Conservation (phyloP, 1,140 invertebrate genomes). For the Drosophila pseudoobscura region DNA sequence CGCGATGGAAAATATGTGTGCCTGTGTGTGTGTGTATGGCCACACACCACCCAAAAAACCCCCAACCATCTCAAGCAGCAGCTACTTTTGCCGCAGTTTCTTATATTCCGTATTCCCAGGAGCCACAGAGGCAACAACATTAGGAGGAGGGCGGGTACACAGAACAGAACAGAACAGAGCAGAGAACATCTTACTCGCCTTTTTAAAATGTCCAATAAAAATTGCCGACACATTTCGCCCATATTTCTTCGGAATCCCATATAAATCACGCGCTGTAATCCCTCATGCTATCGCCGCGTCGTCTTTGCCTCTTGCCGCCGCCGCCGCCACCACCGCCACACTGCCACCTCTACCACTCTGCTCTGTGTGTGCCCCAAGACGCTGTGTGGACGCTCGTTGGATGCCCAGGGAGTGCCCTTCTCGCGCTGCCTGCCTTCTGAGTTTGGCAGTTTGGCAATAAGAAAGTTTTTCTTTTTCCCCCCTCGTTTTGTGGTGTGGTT, state of each 20-base stretch:
- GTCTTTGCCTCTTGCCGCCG: slow-evolving; percentile 61
- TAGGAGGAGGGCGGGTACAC: slow-evolving; percentile 27
- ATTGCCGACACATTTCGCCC: slow-evolving; percentile 84
- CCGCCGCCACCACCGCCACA: background rate
- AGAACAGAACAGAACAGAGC: background rate
- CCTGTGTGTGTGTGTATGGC: slow-evolving; percentile 47
- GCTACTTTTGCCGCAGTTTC: slow-evolving; percentile 72
- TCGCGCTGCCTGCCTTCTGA: slow-evolving; percentile 47
- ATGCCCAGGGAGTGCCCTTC: slow-evolving; percentile 24
- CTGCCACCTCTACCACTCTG: slow-evolving; percentile 39
- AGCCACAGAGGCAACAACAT: slow-evolving; percentile 52
- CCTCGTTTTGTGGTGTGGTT: slow-evolving; percentile 44
- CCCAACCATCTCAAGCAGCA: background rate
- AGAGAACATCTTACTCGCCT: slow-evolving; percentile 80
- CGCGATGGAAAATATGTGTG: slow-evolving; percentile 63
- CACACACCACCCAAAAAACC: slow-evolving; percentile 8
- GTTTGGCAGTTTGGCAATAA: slow-evolving; percentile 80
- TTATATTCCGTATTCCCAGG: slow-evolving; percentile 76
- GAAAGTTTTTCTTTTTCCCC: slow-evolving; percentile 74
- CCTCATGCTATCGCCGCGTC: slow-evolving; percentile 83
- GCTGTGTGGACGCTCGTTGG: slow-evolving; percentile 4
- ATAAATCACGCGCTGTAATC: slow-evolving; percentile 83
- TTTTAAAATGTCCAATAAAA: slow-evolving; percentile 84
- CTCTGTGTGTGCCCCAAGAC: slow-evolving; percentile 28
- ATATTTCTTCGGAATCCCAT: slow-evolving; percentile 84